Evolutionary conservation across 2,113 vertebrate genomes (phyloP), one percentile per base, ranked within the genome.

Genomic region (Hippoglossus stenolepis): DNA sequence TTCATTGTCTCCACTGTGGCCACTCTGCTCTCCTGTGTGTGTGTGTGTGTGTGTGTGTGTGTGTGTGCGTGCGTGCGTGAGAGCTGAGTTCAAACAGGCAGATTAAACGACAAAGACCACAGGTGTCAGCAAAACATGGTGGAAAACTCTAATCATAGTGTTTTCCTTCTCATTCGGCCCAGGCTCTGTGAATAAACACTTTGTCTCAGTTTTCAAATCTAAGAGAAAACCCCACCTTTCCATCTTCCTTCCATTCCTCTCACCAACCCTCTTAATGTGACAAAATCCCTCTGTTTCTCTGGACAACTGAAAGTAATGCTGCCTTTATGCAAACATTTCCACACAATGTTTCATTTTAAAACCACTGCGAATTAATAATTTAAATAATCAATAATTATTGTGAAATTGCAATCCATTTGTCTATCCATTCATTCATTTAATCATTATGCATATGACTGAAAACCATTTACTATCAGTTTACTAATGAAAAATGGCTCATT

Each of bases 401-500:
- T 65, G 71, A 79, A 65, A 65, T 38, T 74, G 24, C 20, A 62
- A 26, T 56, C n/a, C 45, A 21, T 43, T 26, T n/a, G 53, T 70
- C 45, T 40, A 21, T 23, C 40, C 12, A 47, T 71, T 45, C 47
- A 54, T 71, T 31, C 35, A 65, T 75, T 65, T 49, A 24, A 8
- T 73, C 47, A 49, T 38, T 21, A 54, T 61, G 40, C 58, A 70
- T 38, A 17, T 26, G 20, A 21, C 17, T n/a, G 23, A 54, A 21
- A 82, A 38, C 13, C 38, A 40, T 66, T 70, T 47, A 61, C 64
- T 59, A 64, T 65, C 65, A 73, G 40, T 83, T 73, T 24, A 54
- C 43, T 59, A 21, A 68, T 40, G 21, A 57, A 24, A 53, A 51
- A 62, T 63, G 74, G 60, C 31, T 83, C 65, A 73, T 65, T 83